Evolutionary conservation across 2,797 vertebrate genomes (phyloP), one percentile per base, ranked within the genome.

Genomic region (Pantherophis vulpinus): DNA sequence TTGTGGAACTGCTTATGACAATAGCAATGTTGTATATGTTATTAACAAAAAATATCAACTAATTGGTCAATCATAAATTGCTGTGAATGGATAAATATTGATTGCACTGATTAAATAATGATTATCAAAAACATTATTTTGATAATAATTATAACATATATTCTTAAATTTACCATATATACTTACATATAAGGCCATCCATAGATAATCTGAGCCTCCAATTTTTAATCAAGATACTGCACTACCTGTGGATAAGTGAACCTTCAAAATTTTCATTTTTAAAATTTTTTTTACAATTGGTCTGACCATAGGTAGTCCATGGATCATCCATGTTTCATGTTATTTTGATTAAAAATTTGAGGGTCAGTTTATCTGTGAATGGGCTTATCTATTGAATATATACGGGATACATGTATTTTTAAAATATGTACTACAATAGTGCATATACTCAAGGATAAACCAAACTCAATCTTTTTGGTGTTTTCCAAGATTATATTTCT

Each of bases 61-160:
- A 42, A 91, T 91, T 51, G 61, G 55, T 1, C 27, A 42, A 79
- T 37, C 32, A 74, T 37, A 37, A 88, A 91, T 91, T 88, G 86
- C 55, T 74, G 29, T 58, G 83, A 87, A 58, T 87, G 87, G 83
- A 74, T 37, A 90, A 87, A 87, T 93, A 20, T 54, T 79, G 63
- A 86, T 90, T 86, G 74, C 59, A 29, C 42, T 88, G 55, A 90
- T 86, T 86, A 86, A 90, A 90, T 89, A 47, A 70, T 90, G 58
- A 59, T 91, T 60, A 79, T 54, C 18, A 88, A 88, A 66, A 74
- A 29, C 16, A 59, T 16, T 58, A 18, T 58, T 58, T 58, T 58
- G 56, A 58, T 58, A 13, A 58, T 58, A 8, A 18, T 29, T 47
- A 42, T 60, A 54, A 58, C 20, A 90, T 42, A 54, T 32, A 13